Evolutionary conservation across 2,888 invertebrate species (phyloP).

Genomic region (Drosophila tanythrix): DNA sequence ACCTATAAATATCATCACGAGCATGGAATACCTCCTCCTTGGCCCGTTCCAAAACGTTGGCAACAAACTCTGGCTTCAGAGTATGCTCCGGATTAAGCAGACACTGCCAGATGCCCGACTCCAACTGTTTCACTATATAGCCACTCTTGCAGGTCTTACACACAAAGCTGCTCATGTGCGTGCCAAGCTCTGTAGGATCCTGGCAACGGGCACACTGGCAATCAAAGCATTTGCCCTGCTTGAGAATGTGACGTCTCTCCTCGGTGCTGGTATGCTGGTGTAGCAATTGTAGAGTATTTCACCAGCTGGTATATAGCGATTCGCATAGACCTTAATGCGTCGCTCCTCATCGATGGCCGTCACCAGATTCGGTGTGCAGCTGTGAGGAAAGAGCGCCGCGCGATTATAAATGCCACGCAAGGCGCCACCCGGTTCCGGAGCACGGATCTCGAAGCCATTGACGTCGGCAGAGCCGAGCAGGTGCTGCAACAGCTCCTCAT

Average conservation of each 20-base stretch:
- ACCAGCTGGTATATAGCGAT: constrained; percentile 87
- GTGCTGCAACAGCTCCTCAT: constrained; percentile 87
- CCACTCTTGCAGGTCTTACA: constrained; percentile 71
- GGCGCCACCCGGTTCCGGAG: constrained; percentile 84
- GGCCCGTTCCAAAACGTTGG: constrained; percentile 85
- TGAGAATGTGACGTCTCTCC: constrained; percentile 88
- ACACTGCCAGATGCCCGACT: constrained; percentile 76
- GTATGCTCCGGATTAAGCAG: constrained; percentile 65
- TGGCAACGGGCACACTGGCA: constrained; percentile 89
- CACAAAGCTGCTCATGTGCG: constrained; percentile 87
- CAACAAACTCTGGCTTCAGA: constrained; percentile 84
- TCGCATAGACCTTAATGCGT: constrained; percentile 89
- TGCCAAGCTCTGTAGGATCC: constrained; percentile 90
- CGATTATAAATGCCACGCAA: constrained; percentile 90
- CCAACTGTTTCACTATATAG: constrained; percentile 52
- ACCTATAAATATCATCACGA: constrained; percentile 79
- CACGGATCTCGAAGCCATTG: constrained; percentile 90
- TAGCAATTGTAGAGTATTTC: constrained; percentile 89
- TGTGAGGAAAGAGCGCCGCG: constrained; percentile 90
- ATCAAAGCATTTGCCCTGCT: constrained; percentile 91
- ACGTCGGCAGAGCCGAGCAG: constrained; percentile 91
- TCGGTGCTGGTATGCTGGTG: constrained; percentile 89
- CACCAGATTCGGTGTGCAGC: constrained; percentile 90
- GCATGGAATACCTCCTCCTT: constrained; percentile 85
- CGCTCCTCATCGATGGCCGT: constrained; percentile 89